These are phyloP conservation scores for Ostrea denselamellosa DNA, from an alignment of 1,140 invertebrate species.

Conservation along the genomic window DNA sequence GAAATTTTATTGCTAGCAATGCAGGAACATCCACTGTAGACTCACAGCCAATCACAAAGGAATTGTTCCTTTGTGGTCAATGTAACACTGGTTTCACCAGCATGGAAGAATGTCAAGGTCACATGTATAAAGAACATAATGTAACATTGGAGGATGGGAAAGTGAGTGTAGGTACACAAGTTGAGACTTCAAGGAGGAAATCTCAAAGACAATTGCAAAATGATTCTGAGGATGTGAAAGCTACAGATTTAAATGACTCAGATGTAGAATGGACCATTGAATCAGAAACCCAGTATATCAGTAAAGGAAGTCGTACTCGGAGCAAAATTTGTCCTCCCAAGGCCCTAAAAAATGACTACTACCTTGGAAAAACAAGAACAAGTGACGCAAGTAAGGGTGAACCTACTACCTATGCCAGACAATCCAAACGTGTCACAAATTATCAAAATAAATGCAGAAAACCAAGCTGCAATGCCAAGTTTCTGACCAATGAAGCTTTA, in stretches of 20 bases:
- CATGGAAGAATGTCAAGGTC: conserved; percentile 75
- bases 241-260: conserved; percentile 54
- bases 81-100: conserved; percentile 74
- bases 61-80: conserved; percentile 76
- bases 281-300: conserved; percentile 42
- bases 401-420: conserved; percentile 8
- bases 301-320: conserved; percentile 58
- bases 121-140: conserved; percentile 74
- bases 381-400: conserved; percentile 46
- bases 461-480: conserved; percentile 64
- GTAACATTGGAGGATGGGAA: conserved; percentile 47
- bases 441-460: conserved; percentile 60
- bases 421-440: conserved; percentile 42
- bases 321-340: conserved; percentile 70
- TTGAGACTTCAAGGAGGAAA: conserved; percentile 60
- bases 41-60: conserved; percentile 59
- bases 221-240: conserved; percentile 52
- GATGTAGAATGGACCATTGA: conserved; percentile 60
- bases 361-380: conserved; percentile 64
- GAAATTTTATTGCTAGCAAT: background rate
- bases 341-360: conserved; percentile 75
- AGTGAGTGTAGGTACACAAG: conserved; percentile 69
- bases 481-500: conserved; percentile 79
- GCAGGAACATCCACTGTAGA: background rate
- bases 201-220: conserved; percentile 70